A percentile compares a stretch with the other conserved stretches of the same genome.
These are phyloP conservation scores for Platycheirus rosarum DNA, from an alignment of 2,888 invertebrate genomes.

Conservation along the genomic window DNA sequence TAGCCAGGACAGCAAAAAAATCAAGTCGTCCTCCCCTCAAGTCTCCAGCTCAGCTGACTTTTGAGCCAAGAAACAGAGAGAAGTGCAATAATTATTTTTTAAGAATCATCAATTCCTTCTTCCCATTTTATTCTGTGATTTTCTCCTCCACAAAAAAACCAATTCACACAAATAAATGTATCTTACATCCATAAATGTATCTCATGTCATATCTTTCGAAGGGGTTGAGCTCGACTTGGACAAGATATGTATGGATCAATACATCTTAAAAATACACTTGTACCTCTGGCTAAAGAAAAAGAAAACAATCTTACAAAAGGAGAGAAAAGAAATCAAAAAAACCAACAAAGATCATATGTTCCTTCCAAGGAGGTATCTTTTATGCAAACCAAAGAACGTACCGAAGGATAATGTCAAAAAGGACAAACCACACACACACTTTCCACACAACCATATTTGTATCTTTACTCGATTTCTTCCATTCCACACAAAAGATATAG, in stretches of 20 bases:
- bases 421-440: constrained; percentile 49
- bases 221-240: constrained; percentile 47
- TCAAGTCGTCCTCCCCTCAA: constrained; percentile 30
- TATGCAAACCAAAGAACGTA: constrained; percentile 1
- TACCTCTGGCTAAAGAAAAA: constrained; percentile 21
- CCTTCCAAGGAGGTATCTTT: constrained; percentile 42
- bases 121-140: constrained; percentile 19
- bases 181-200: constrained; percentile 6
- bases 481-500: constrained; percentile 42
- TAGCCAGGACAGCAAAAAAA: constrained; percentile 39
- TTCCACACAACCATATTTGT: constrained; percentile 68
- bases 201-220: constrained; percentile 35
- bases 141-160: constrained; percentile 12
- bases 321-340: constrained; percentile 37
- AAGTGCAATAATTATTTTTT: neutral
- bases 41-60: constrained; percentile 35
- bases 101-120: constrained; percentile 17
- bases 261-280: constrained; percentile 66
- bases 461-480: constrained; percentile 38
- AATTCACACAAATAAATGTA: constrained; percentile 24
- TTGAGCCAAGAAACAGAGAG: constrained; percentile 13
- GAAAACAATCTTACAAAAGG: constrained; percentile 11
- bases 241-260: neutral
- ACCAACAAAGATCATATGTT: constrained; percentile 74
- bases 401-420: constrained; percentile 69